Conservation (phyloP, 2,113 vertebrate species). For the Crotophaga sulcirostris region DNA sequence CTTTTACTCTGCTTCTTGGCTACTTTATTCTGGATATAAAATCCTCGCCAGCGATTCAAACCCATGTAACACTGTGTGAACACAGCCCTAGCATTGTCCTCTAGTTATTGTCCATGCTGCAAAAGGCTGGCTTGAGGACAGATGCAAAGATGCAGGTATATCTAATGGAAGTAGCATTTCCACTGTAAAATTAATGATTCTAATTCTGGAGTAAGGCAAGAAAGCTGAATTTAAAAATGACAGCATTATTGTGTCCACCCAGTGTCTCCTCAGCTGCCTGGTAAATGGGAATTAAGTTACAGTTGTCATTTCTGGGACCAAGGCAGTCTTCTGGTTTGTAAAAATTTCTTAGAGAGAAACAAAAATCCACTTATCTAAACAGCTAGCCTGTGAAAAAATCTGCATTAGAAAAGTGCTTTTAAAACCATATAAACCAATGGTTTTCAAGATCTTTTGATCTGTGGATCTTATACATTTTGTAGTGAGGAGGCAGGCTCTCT, state of each 20-base stretch:
- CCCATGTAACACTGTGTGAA: fast-evolving
- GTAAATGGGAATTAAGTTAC: background rate
- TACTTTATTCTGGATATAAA: background rate
- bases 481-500: background rate
- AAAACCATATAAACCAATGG: background rate
- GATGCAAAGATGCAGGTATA: background rate
- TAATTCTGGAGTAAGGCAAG: background rate
- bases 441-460: background rate
- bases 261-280: background rate
- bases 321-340: background rate
- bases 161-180: background rate
- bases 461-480: background rate
- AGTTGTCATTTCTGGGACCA: background rate
- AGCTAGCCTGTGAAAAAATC: background rate
- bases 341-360: background rate
- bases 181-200: background rate
- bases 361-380: background rate
- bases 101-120: background rate
- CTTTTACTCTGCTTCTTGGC: background rate
- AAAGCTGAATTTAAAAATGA: background rate
- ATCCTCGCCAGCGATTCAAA: fast-evolving
- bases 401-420: background rate
- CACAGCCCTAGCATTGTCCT: background rate
- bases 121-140: background rate
- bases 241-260: background rate